A percentile compares a stretch with the other conserved stretches of the same genome.
Conservation (phyloP, 2,797 vertebrate genomes). For the Chelmon rostratus region DNA sequence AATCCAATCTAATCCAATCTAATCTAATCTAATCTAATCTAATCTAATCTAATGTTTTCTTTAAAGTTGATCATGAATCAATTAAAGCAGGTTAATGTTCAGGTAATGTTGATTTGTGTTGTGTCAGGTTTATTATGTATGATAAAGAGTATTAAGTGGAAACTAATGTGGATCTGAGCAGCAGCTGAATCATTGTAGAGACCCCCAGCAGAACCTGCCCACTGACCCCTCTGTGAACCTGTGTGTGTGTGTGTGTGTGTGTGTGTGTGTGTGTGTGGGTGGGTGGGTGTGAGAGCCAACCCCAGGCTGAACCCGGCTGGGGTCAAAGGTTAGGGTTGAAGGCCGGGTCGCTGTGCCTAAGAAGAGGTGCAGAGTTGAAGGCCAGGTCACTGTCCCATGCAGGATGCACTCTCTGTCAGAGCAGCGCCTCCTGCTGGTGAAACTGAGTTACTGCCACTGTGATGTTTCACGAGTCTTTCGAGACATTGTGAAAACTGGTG, state of each 20-base stretch:
- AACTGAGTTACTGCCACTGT: neutral
- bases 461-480: neutral
- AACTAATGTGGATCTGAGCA: neutral
- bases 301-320: constrained; percentile 60
- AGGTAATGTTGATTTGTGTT: neutral
- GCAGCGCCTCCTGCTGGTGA: constrained; percentile 43
- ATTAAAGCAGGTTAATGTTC: neutral
- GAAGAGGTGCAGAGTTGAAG: constrained; percentile 53
- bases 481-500: neutral
- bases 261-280: too few relatives aligned
- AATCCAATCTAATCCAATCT: constrained; percentile 17
- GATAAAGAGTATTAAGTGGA: constrained; percentile 3
- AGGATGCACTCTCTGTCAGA: neutral
- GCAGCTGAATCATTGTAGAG: constrained; percentile 23
- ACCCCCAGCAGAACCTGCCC: constrained; percentile 22
- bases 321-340: constrained; percentile 78
- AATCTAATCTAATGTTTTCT: constrained; percentile 12
- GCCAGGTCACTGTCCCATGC: constrained; percentile 45
- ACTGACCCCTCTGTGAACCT: constrained; percentile 63
- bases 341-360: constrained; percentile 59
- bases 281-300: constrained; percentile 56
- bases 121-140: constrained; percentile 15
- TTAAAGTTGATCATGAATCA: constrained; percentile 5
- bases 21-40: constrained; percentile 19
- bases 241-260: constrained; percentile 9